Base-by-base conservation (phyloP, 2,888 invertebrate genomes). In the Chesias legatella region DNA sequence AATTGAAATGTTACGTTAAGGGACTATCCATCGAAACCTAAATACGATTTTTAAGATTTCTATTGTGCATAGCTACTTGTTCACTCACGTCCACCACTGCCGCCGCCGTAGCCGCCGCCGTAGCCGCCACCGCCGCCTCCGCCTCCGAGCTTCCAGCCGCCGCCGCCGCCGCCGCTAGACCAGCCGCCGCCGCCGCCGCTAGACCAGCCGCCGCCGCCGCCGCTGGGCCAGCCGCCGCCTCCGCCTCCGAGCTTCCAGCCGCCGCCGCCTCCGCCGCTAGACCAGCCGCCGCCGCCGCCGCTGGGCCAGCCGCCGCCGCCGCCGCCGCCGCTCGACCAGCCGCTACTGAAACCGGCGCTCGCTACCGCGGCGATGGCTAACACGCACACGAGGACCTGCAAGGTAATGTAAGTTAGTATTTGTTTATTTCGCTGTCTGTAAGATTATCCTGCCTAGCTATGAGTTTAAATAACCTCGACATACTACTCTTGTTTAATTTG, bases 321-420 rank as follows among this genome's bases (percentile, higher is more conserved):
- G 38, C 75, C 67, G 27, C 67, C 63, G n/a, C 53, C 51, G 46
- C 60, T 41, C 22, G 57, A 53, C 58, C 66, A 58, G 8, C 68
- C 66, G 34, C 63, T 56, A 38, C 75, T 53, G n/a, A 67, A 79
- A 8, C 86, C 86, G 63, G 83, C 85, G 31, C 73, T 70, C 17
- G 70, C 73, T 50, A 62, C 79, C 41, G 73, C 84, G 48, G 79
- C 77, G 47, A 85, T 55, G 43, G 80, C 80, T 63, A 88, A 67
- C 24, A 88, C 62, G 61, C 86, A 88, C 38, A 86, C 75, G 71
- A 88, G 85, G 51, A 86, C 78, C 86, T 88, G 74, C 1, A 51
- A 54, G 49, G 44, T 10, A 17, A 17, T 17, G 13, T 17, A 17
- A 17, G 2, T 17, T 5, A 3, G 2, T 17, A 17, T 5, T 17